Evolutionary conservation across 2,888 invertebrate species (phyloP).

Genomic region (Synergus japonicus): DNA sequence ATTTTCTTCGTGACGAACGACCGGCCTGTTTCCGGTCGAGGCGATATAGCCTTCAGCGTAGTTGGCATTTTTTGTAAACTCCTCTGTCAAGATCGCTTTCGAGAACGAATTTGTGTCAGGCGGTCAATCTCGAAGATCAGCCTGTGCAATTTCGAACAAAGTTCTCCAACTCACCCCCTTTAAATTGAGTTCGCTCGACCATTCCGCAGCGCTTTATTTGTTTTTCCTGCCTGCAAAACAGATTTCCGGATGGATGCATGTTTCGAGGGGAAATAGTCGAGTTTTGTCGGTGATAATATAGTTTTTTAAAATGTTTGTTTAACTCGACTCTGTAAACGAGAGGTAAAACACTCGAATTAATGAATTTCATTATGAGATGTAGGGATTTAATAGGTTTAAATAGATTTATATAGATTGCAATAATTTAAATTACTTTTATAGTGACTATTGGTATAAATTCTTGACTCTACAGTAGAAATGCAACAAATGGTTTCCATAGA

Average conservation of each 20-base stretch:
- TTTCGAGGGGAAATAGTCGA: constrained; percentile 12
- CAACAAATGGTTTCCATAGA: constrained; percentile 9
- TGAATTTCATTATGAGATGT: neutral
- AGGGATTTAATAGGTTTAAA: neutral
- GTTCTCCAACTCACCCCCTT: constrained; percentile 7
- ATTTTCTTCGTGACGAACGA: constrained; percentile 67
- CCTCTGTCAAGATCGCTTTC: neutral
- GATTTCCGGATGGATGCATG: constrained; percentile 10
- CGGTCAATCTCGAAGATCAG: constrained; percentile 3
- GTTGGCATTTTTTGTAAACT: neutral
- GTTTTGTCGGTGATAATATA: neutral
- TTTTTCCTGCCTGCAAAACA: constrained; percentile 26
- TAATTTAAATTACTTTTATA: neutral
- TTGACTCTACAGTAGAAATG: neutral
- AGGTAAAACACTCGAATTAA: neutral
- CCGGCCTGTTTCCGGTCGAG: constrained; percentile 43
- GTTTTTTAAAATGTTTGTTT: constrained; percentile 1
- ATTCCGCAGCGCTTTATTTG: constrained; percentile 23
- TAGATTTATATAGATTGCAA: neutral
- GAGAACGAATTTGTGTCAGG: constrained; percentile 13
- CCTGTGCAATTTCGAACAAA: neutral
- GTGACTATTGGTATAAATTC: neutral
- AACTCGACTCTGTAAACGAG: constrained; percentile 15
- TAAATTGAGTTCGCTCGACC: constrained; percentile 26
- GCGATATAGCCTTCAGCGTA: constrained; percentile 9